Percentiles rank a stretch among this genome's conserved stretches.
phyloP scores from a whole-genome alignment of 2,888 invertebrate species.

The Coremacera marginata region DNA sequence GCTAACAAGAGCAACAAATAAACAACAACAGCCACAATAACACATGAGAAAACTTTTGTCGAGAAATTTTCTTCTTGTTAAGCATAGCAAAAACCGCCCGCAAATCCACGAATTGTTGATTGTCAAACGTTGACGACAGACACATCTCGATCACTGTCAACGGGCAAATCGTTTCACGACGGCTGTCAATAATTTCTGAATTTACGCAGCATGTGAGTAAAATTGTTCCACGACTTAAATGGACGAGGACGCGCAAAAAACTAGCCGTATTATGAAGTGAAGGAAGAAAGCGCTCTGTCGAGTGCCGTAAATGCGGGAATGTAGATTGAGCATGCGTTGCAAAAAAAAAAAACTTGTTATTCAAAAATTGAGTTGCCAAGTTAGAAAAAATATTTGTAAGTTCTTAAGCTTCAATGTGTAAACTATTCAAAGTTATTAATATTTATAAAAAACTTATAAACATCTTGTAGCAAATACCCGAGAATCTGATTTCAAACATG shows the following conservation, averaged over 20 bases:
- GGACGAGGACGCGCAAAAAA: background rate
- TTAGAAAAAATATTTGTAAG: too few species aligned
- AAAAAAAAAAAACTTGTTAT: background rate
- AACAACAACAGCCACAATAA: background rate
- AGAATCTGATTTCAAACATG: too few species aligned
- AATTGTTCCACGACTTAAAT: constrained; percentile 47
- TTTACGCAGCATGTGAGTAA: constrained; percentile 59
- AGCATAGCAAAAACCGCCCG: constrained; percentile 58
- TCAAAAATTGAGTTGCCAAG: background rate
- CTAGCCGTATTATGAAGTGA: background rate
- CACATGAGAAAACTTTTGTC: constrained; percentile 47
- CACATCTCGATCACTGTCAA: constrained; percentile 68
- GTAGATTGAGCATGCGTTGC: background rate
- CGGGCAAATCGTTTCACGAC: constrained; percentile 47
- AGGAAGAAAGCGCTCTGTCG: too few species aligned
- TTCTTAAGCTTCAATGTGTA: too few species aligned
- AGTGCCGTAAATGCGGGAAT: background rate
- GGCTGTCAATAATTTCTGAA: constrained; percentile 66
- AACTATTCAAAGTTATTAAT: too few species aligned
- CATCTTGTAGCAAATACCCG: too few species aligned
- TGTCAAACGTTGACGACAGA: constrained; percentile 48
- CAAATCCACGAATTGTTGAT: constrained; percentile 56
- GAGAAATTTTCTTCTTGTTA: constrained; percentile 67
- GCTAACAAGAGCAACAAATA: constrained; percentile 49
- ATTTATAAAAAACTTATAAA: too few species aligned